These are phyloP conservation scores for Pyrocoelia pectoralis DNA, from an alignment of 2,888 invertebrate genomes.

Conservation along the genomic window DNA sequence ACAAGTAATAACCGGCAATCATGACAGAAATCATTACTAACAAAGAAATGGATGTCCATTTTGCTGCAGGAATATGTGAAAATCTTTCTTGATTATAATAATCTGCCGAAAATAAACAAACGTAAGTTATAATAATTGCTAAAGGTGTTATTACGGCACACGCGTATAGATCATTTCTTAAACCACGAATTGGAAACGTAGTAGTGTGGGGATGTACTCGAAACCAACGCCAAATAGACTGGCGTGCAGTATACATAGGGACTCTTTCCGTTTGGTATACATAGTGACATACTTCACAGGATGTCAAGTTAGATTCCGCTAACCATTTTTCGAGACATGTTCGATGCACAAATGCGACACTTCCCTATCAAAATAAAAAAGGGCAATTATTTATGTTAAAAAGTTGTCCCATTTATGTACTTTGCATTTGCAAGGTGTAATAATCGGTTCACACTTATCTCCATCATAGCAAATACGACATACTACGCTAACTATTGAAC, in stretches of 20 bases:
- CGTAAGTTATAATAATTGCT: constrained; percentile 62
- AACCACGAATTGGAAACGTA: constrained; percentile 50
- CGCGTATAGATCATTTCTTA: constrained; percentile 64
- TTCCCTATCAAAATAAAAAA: constrained; percentile 65
- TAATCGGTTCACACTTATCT: constrained; percentile 58
- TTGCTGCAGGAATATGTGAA: constrained; percentile 59
- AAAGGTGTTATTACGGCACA: constrained; percentile 67
- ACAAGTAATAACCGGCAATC: constrained; percentile 63
- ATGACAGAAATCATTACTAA: constrained; percentile 62
- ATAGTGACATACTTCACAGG: constrained; percentile 78
- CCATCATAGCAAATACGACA: constrained; percentile 64
- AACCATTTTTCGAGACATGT: constrained; percentile 80
- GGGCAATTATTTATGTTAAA: constrained; percentile 5
- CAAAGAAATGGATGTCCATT: constrained; percentile 62
- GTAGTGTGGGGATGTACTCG: constrained; percentile 49
- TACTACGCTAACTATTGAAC: constrained; percentile 53
- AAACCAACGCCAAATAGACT: constrained; percentile 69
- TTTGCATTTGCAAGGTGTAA: constrained; percentile 63
- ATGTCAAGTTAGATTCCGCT: constrained; percentile 73
- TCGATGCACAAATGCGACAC: constrained; percentile 76
- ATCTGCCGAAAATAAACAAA: constrained; percentile 63
- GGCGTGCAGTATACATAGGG: constrained; percentile 66
- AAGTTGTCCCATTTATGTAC: constrained; percentile 49
- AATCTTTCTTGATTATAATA: constrained; percentile 62
- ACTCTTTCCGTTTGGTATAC: constrained; percentile 71